Evolutionary conservation across 2,113 vertebrate genomes (phyloP), one percentile per base, ranked within the genome.

Genomic region (Circaetus cinerascens): DNA sequence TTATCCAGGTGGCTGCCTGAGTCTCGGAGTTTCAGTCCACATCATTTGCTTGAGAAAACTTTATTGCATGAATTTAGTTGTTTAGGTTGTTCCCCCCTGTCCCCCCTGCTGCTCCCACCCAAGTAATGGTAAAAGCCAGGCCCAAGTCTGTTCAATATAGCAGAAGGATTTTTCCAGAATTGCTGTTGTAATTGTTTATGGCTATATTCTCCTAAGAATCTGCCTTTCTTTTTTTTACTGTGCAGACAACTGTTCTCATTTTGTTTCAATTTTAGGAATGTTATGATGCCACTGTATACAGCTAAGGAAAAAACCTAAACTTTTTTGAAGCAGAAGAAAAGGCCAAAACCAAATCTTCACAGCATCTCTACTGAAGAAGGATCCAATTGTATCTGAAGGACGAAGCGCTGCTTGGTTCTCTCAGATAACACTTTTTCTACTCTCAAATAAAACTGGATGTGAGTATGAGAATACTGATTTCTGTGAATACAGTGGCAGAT

Each of bases 91-190:
- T 53, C 17, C 29, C 7, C 20, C 13, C 19, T 12, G 7, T 11
- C 29, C 53, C 17, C 16, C 29, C 27, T 0, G 5, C 50, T 57
- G 13, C 13, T 32, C n/a, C 11, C 4, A 5, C 6, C 2, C 9
- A 91, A 72, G n/a, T 20, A 40, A 60, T 13, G 26, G 20, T 26
- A 79, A 88, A 82, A 82, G 20, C 34, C 48, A 45, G 7, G 53
- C 26, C 7, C 30, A n/a, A 71, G 17, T n/a, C 27, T 53, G 21
- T 43, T 87, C n/a, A 55, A 51, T 10, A 45, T 0, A 27, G 21
- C 18, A 68, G 27, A 85, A 81, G 3, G 22, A 75, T 59, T 86
- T 91, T 60, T 66, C 30, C 50, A 85, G 60, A 85, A 57, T 45
- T 72, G 25, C 6, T 59, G 22, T 34, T 62, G 11, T 8, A 55